Evolutionary conservation across 2,888 invertebrate genomes (phyloP).

Genomic region (Philopedon plagiatum): DNA sequence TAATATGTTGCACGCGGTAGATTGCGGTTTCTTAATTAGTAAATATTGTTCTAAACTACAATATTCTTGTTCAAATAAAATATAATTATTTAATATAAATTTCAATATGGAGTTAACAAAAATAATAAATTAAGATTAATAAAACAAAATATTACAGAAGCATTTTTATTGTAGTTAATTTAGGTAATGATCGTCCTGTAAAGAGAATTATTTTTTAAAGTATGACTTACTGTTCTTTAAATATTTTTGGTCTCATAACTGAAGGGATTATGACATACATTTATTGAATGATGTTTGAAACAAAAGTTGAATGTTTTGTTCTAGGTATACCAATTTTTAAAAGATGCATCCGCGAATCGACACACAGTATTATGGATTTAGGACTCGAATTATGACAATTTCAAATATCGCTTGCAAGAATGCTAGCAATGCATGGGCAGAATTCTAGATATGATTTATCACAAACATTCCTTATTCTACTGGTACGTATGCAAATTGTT

Average conservation of each 20-base stretch:
- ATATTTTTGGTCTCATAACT: neutral
- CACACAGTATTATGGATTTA: neutral
- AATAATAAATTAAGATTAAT: too few species aligned
- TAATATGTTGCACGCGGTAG: neutral
- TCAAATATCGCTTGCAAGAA: slow-evolving; percentile 26
- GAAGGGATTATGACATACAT: neutral
- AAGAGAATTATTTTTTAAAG: neutral
- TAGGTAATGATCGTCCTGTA: too few species aligned
- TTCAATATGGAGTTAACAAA: too few species aligned
- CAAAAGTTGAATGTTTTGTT: neutral
- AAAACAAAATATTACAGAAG: too few species aligned
- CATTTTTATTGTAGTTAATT: too few species aligned
- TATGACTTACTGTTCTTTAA: neutral
- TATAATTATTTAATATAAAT: too few species aligned
- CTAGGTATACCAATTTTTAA: neutral
- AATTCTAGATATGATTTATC: slow-evolving; percentile 33
- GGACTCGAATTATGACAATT: slow-evolving; percentile 6
- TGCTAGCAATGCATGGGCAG: slow-evolving; percentile 24
- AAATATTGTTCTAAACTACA: neutral
- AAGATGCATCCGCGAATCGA: neutral
- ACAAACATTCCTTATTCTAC: slow-evolving; percentile 37
- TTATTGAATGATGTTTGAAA: neutral
- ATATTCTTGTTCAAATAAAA: neutral
- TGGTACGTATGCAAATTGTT: slow-evolving; percentile 30
- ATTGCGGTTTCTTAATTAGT: neutral